Conservation (phyloP, 2,797 vertebrate genomes). For the Rhinatrema bivittatum region DNA sequence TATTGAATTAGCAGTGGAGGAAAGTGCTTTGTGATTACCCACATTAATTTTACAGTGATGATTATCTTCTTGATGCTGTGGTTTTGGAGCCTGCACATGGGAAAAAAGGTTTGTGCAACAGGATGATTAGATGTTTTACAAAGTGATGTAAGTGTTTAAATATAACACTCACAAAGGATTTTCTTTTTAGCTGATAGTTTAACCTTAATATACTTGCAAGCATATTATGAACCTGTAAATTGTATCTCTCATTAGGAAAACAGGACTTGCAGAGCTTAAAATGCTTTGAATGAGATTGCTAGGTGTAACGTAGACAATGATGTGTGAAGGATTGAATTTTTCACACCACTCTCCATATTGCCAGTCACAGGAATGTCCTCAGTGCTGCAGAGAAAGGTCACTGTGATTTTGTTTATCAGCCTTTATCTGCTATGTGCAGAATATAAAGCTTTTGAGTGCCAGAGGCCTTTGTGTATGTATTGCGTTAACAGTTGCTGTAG, state of each 20-base stretch:
- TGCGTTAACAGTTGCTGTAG: too few species aligned
- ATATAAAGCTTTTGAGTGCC: too few species aligned
- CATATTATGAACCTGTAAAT: background rate
- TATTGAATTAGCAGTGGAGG: constrained; percentile 19
- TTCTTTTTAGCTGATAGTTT: background rate
- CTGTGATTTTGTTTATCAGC: too few species aligned
- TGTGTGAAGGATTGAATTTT: too few species aligned
- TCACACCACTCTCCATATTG: too few species aligned
- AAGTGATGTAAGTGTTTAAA: constrained; percentile 1
- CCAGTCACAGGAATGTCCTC: too few species aligned
- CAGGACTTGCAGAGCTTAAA: too few species aligned
- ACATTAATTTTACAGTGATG: constrained; percentile 12
- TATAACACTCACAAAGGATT: constrained; percentile 8
- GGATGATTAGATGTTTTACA: constrained; percentile 1
- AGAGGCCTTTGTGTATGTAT: too few species aligned
- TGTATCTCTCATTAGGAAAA: background rate
- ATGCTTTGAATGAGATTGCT: too few species aligned
- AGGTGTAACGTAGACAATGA: too few species aligned
- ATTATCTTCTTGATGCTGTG: background rate
- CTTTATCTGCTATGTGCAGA: too few species aligned
- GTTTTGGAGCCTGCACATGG: background rate
- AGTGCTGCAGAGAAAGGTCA: too few species aligned
- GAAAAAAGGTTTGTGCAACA: constrained; percentile 10
- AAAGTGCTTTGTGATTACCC: constrained; percentile 8
- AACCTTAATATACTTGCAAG: background rate